Evolutionary conservation across 2,113 vertebrate species (phyloP).

Genomic region (Leptosomus discolor): DNA sequence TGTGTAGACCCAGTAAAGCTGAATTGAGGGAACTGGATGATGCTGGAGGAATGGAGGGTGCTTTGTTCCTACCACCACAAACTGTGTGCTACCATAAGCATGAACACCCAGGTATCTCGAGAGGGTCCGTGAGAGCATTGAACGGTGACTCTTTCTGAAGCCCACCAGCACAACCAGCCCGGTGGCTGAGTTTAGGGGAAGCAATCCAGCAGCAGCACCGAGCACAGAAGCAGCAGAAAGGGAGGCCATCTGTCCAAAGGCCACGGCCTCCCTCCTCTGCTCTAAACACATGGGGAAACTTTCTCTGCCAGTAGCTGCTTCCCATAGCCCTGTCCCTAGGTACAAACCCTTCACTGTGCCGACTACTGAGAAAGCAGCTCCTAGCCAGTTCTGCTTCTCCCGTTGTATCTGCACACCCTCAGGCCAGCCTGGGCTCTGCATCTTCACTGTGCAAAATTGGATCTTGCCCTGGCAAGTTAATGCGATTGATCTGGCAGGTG

Average conservation of each 20-base stretch:
- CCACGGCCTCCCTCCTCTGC: neutral
- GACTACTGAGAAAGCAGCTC: neutral
- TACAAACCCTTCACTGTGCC: neutral
- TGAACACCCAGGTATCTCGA: neutral
- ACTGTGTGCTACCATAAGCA: neutral
- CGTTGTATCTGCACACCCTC: fast-evolving
- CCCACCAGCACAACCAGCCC: neutral
- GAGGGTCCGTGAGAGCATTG: neutral
- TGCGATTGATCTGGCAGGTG: neutral
- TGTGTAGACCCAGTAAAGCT: neutral
- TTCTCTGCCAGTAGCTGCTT: neutral
- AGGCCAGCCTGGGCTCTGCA: neutral
- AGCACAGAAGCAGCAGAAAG: neutral
- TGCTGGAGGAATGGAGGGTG: neutral
- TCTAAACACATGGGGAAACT: neutral
- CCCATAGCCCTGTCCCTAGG: neutral
- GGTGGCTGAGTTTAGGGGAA: neutral
- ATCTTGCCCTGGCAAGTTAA: neutral
- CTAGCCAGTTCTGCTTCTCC: neutral
- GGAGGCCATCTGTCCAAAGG: neutral
- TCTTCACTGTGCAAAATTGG: neutral
- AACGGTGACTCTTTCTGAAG: fast-evolving
- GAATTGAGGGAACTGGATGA: neutral
- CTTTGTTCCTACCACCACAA: neutral
- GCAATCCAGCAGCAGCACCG: neutral